phyloP scores from a whole-genome alignment of 2,888 invertebrate genomes.

The Hybos culiciformis region DNA sequence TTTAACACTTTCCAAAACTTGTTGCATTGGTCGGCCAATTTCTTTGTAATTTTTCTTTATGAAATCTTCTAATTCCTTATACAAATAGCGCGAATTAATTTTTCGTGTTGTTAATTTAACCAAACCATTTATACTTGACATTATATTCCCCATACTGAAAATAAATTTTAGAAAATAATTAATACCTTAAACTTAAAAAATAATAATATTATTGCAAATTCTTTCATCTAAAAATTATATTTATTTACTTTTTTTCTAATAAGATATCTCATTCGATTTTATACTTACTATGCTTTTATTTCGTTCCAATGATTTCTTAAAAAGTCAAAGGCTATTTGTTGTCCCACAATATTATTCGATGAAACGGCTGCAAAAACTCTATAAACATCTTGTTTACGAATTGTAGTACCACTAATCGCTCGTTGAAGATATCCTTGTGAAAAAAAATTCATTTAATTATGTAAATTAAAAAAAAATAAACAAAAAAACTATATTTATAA shows the following conservation, averaged over 20 bases:
- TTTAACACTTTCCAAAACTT: slow-evolving; percentile 65
- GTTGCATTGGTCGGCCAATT: slow-evolving; percentile 60
- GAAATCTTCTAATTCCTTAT: slow-evolving; percentile 61
- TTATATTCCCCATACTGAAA: slow-evolving; percentile 56
- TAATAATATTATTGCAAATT: neutral
- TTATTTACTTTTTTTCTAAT: neutral
- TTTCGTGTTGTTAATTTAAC: slow-evolving; percentile 58
- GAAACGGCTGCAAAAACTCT: slow-evolving; percentile 66
- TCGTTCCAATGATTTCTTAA: slow-evolving; percentile 62
- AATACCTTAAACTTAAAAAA: neutral
- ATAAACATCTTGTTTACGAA: slow-evolving; percentile 69
- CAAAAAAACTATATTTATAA: too few species aligned
- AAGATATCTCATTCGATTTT: neutral
- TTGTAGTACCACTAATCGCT: slow-evolving; percentile 57
- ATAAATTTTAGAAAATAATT: neutral
- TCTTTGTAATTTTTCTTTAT: slow-evolving; percentile 48
- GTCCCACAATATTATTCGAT: slow-evolving; percentile 60
- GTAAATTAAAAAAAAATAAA: too few species aligned
- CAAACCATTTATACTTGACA: slow-evolving; percentile 54
- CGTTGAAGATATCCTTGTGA: slow-evolving; percentile 59
- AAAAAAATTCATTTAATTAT: too few species aligned
- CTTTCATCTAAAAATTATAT: neutral
- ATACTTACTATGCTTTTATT: slow-evolving; percentile 58
- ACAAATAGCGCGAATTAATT: slow-evolving; percentile 60
- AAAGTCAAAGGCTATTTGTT: slow-evolving; percentile 67